Conservation (phyloP, 2,113 vertebrate species). For the Nibea albiflora region DNA sequence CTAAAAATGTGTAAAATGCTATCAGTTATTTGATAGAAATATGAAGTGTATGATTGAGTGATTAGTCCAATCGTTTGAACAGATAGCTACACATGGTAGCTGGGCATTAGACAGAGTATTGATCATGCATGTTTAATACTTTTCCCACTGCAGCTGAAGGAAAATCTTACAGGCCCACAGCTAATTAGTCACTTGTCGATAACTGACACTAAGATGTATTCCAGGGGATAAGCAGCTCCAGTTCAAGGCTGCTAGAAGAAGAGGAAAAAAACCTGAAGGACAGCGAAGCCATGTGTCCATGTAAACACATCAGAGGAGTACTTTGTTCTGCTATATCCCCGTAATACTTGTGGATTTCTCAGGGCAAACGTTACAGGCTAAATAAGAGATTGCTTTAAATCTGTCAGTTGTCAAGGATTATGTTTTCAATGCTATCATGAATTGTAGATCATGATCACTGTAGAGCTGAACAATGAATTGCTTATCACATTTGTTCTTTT, state of each 20-base stretch:
- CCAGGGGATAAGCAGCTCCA: slow-evolving; percentile 30
- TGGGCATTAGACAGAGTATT: slow-evolving; percentile 55
- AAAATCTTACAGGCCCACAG: slow-evolving; percentile 57
- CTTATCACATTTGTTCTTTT: background rate
- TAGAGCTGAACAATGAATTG: background rate
- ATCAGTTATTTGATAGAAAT: slow-evolving; percentile 49
- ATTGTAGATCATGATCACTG: background rate
- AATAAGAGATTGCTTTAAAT: background rate
- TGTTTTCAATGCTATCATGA: background rate
- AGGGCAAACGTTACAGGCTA: background rate
- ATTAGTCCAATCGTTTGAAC: slow-evolving; percentile 37
- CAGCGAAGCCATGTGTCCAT: background rate
- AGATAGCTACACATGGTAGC: slow-evolving; percentile 39
- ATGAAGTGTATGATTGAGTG: slow-evolving; percentile 52
- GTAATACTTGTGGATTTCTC: background rate
- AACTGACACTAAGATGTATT: slow-evolving; percentile 69
- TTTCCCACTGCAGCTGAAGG: slow-evolving; percentile 54
- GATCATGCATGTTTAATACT: slow-evolving; percentile 68
- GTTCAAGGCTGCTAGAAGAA: slow-evolving; percentile 24
- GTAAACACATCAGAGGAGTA: slow-evolving; percentile 7
- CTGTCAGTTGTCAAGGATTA: background rate
- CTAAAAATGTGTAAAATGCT: slow-evolving; percentile 26
- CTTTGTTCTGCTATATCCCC: background rate
- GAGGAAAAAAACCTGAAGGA: slow-evolving; percentile 10
- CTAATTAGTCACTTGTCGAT: slow-evolving; percentile 76